Evolutionary conservation across 1,140 invertebrate genomes (phyloP), one percentile per base, ranked within the genome.

Genomic region (Drosophila lowei): DNA sequence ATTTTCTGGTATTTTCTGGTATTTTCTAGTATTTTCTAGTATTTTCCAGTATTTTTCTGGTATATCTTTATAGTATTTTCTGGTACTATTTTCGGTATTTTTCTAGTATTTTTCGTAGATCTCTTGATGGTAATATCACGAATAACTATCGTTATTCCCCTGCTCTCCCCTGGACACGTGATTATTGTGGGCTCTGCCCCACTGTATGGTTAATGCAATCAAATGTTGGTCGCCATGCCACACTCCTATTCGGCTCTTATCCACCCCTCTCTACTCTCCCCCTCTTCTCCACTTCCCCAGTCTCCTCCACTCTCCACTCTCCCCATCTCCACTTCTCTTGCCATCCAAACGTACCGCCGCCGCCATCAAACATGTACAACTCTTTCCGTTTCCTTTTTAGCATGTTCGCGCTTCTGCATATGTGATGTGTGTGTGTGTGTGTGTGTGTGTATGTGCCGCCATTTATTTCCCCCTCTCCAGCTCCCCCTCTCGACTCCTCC

Each of bases 331-430:
- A 49, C 54, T 41, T 48, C 41, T 30, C 38, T 38, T 44, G 30
- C 56, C 11, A 38, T 57, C 63, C 28, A 55, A 68, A 43, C 43
- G 34, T 47, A 50, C 44, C 38, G 56, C 30, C 62, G 58, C 25
- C 66, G 72, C 62, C 66, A 78, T 60, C 75, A 77, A 66, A 77
- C 74, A 63, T 74, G 64, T 79, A 84, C 79, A 79, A 84, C 79
- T 84, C 79, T 77, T 84, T 84, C 80, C 79, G 79, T 66, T 84
- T 85, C 80, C 79, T 79, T 67, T 80, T 50, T 66, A 67, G 49
- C 70, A 58, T 79, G 77, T 75, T 72, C 62, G 72, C 65, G 59
- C 43, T 41, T 72, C 54, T 53, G 25, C 58, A 44, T 46, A 15
- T 50, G 16, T 30, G n/a, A 38, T 38, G 44, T 53, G 57, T 50